Evolutionary conservation across 2,888 invertebrate genomes (phyloP).

Genomic region (Erynnis tages): DNA sequence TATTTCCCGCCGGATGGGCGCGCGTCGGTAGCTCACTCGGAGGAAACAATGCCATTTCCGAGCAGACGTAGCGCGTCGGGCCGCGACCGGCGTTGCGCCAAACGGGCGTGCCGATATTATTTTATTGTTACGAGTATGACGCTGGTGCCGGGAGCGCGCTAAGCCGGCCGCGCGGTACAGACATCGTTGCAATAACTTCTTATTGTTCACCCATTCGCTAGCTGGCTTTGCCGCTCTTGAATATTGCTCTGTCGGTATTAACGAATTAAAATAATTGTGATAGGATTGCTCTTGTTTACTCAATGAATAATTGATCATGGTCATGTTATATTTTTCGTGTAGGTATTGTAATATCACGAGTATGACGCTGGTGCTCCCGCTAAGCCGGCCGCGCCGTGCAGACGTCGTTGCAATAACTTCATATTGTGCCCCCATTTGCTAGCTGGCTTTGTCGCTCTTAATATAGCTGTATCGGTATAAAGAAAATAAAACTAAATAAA

Average conservation of each 20-base stretch:
- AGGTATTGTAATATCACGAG: constrained; percentile 21
- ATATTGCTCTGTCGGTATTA: background rate
- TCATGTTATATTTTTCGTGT: too few species aligned
- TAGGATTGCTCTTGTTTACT: too few species aligned
- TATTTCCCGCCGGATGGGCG: constrained; percentile 64
- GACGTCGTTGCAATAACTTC: constrained; percentile 25
- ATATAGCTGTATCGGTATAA: background rate
- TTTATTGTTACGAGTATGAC: constrained; percentile 21
- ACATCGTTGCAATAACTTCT: constrained; percentile 25
- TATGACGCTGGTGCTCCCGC: background rate
- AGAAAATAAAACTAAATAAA: background rate
- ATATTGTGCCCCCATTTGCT: constrained; percentile 8
- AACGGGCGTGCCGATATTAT: constrained; percentile 26
- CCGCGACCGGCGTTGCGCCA: constrained; percentile 19
- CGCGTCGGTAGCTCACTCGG: constrained; percentile 48
- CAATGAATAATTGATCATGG: too few species aligned
- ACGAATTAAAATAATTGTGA: background rate
- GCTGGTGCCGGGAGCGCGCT: constrained; percentile 4
- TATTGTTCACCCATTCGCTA: constrained; percentile 6
- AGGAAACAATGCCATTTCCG: constrained; percentile 77
- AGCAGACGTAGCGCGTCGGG: constrained; percentile 35
- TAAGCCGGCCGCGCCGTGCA: constrained; percentile 12
- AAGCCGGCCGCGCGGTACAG: constrained; percentile 10
- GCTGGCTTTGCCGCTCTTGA: background rate
- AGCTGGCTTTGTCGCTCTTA: background rate